Evolutionary conservation across 2,888 invertebrate genomes (phyloP), one percentile per base, ranked within the genome.

Genomic region (Leptodirus hochenwartii): DNA sequence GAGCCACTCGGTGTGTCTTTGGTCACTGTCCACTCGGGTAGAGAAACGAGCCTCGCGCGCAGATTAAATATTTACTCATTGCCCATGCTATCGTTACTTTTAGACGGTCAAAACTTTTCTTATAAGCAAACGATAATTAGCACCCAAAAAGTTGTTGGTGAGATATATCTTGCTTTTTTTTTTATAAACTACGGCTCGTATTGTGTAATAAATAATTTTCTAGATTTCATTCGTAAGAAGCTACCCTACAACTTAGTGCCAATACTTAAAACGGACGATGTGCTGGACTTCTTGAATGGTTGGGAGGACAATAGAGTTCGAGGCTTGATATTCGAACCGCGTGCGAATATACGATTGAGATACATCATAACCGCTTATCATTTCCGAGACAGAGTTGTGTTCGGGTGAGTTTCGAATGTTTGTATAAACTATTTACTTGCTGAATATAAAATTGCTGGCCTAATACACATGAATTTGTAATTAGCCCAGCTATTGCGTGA

Each of bases 221-320:
- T 53, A 77, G 87, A 85, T 45, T 95, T 91, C 58, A 69, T 90
- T 39, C 69, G 87, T 33, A 73, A 67, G 52, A 80, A 82, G 53
- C 71, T 95, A 56, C 91, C 91, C 0, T 79, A 77, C 49, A 78
- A 70, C 47, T 55, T 87, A 43, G 72, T 85, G 30, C 63, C 66
- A 32, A 59, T 54, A 23, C 58, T 91, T n/a, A 68, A 66, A 32
- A 77, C 80, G 43, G 59, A 65, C 16, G 80, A 76, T 45, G 61
- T 80, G 20, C 73, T 81, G 27, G 59, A 61, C 5, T 93, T 91
- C 51, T 64, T 93, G 16, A 69, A 68, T 25, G 87, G 88, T 30
- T 93, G 91, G 78, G 69, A 69, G 35, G 93, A 95, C 58, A 95
- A 95, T 55, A 69, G 76, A 52, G 85, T 93, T 23, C 68, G 91